Conservation (phyloP, 2,888 invertebrate genomes). For the Hydriomena furcata region DNA sequence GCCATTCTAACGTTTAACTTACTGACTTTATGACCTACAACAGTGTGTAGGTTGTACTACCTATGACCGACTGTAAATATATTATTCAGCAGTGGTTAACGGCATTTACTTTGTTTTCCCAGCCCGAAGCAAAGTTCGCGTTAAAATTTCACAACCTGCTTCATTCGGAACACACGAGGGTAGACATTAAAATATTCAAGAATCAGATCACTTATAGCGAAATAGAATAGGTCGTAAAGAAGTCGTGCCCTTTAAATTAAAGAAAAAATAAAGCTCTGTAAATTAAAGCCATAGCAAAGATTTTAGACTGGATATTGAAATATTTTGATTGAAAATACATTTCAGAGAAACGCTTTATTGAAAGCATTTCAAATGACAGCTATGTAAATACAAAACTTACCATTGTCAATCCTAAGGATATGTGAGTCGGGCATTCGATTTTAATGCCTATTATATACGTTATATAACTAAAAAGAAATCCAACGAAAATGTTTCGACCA, state of each 20-base stretch:
- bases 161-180: conserved; percentile 22
- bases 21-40: not conserved
- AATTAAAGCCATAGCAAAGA: not conserved
- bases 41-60: not conserved
- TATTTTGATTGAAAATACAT: not conserved
- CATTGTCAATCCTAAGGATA: no score
- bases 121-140: conserved; percentile 20
- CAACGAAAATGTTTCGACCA: no score
- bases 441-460: no score
- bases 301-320: not conserved
- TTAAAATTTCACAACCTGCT: conserved; percentile 28
- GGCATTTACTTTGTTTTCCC: conserved; percentile 34
- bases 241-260: conserved; percentile 7
- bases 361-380: no score
- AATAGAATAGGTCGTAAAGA: conserved; percentile 17
- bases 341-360: not conserved
- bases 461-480: no score
- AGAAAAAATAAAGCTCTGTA: no score
- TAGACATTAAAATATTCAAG: conserved; percentile 31
- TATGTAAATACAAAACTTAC: not conserved
- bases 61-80: not conserved
- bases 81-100: conserved; percentile 33
- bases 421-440: no score
- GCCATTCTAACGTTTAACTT: not conserved
- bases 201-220: conserved; percentile 17